Evolutionary conservation across 2,797 vertebrate species (phyloP), one percentile per base, ranked within the genome.

Genomic region (Eulemur coronatus): DNA sequence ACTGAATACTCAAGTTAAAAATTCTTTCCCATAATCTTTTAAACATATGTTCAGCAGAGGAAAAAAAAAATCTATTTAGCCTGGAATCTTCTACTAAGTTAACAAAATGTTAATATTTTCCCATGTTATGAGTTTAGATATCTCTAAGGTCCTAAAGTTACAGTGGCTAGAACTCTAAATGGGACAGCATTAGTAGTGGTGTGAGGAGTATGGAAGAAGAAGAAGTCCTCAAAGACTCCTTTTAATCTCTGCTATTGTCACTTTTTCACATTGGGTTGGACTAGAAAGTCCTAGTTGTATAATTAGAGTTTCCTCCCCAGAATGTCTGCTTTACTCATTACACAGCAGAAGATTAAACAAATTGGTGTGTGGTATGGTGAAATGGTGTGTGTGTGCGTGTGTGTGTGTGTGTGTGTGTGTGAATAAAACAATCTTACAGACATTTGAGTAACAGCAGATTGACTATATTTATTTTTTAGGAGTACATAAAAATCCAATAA

Each of bases 11-110:
- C 48, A 86, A 96, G 91, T 86, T 33, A 97, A 97, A 96, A 97
- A 95, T 95, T 93, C 70, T 98, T 97, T 97, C 84, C 96, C 93
- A 84, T 98, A 97, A 99, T 98, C 97, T 95, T 98, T 98, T 98
- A 98, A 98, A 94, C 98, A 98, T 97, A 69, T 97, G 98, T 98
- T 52, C 93, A n/a, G 86, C 96, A 93, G 95, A 96, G 95, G 96
- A 93, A 96, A 97, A 97, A 97, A 97, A 96, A 97, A 98, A 73
- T 94, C 85, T 84, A 69, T 97, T 95, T 84, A 41, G 61, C 8
- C 93, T 97, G 91, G 93, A 98, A 89, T 95, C 88, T 97, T 96
- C 94, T 97, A 81, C 94, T 95, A 96, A 98, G 96, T 93, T 0
- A 0, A 94, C 97, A 97, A 97, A 41, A 67, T 90, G 52, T 97